Evolutionary conservation across 35 echinoderm and acorn worm species (phyloP).

Genomic region (Patiria miniata): DNA sequence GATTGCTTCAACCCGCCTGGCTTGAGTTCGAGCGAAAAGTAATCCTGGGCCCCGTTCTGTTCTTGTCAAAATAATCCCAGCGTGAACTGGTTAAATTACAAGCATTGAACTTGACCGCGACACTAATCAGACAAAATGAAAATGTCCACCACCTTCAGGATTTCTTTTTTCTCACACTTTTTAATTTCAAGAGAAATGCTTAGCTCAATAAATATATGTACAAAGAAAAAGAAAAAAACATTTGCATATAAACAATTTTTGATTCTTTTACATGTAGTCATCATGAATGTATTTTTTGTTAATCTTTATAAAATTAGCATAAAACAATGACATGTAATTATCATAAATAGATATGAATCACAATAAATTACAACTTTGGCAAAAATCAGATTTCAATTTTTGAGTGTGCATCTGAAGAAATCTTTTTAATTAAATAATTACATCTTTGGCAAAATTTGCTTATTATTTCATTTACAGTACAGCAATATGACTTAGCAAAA

Average conservation of each 20-base stretch:
- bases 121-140: too few species aligned
- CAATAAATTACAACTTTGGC: constrained; percentile 7
- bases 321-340: neutral
- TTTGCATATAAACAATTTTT: constrained; percentile 25
- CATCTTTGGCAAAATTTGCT: neutral
- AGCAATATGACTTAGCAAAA: too few species aligned
- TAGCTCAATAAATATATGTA: constrained; percentile 25
- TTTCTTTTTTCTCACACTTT: neutral
- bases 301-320: too few species aligned
- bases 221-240: constrained; percentile 5
- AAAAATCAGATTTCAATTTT: neutral
- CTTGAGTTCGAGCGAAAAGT: too few species aligned
- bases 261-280: neutral
- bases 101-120: too few species aligned
- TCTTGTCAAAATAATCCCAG: too few species aligned
- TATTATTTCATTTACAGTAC: too few species aligned
- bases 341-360: neutral
- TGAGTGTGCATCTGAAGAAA: neutral
- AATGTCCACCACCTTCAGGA: too few species aligned
- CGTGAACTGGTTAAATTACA: too few species aligned
- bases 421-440: neutral
- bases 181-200: constrained; percentile 16
- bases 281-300: too few species aligned
- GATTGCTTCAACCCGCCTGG: too few species aligned
- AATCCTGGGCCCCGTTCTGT: too few species aligned